Conservation (phyloP, 2,888 invertebrate genomes). For the Napeogenes inachia region DNA sequence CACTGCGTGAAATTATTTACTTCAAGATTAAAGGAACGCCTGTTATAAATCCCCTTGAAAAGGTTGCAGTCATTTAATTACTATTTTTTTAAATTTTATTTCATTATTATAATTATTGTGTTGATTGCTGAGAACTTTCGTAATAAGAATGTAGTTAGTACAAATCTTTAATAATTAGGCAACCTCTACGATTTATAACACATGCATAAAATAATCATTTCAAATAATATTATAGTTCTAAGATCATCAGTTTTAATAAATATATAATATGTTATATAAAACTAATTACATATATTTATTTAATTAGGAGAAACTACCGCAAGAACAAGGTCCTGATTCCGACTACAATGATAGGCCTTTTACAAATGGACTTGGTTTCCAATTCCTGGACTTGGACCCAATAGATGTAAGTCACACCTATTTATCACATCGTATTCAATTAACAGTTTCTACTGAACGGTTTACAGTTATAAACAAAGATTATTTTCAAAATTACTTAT, state of each 20-base stretch:
- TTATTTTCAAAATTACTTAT: too few species aligned
- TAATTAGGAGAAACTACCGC: not conserved
- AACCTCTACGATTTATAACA: too few species aligned
- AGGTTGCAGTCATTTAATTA: constrained; percentile 1
- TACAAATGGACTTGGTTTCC: constrained; percentile 27
- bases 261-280: not conserved
- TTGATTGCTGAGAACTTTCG: too few species aligned
- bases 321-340: constrained; percentile 10
- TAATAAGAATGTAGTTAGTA: too few species aligned
- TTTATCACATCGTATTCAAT: not conserved
- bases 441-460: too few species aligned
- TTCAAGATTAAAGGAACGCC: constrained; percentile 19
- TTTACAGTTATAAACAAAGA: too few species aligned
- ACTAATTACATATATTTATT: not conserved
- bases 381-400: constrained; percentile 16
- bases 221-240: too few species aligned
- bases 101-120: too few species aligned
- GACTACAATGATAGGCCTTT: constrained; percentile 19
- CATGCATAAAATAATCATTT: too few species aligned
- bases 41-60: constrained; percentile 5
- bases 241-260: not conserved
- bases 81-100: too few species aligned
- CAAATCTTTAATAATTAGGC: too few species aligned
- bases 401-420: not conserved
- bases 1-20: constrained; percentile 22